Conservation (phyloP, 2,113 vertebrate species). For the Aleadryas rufinucha region DNA sequence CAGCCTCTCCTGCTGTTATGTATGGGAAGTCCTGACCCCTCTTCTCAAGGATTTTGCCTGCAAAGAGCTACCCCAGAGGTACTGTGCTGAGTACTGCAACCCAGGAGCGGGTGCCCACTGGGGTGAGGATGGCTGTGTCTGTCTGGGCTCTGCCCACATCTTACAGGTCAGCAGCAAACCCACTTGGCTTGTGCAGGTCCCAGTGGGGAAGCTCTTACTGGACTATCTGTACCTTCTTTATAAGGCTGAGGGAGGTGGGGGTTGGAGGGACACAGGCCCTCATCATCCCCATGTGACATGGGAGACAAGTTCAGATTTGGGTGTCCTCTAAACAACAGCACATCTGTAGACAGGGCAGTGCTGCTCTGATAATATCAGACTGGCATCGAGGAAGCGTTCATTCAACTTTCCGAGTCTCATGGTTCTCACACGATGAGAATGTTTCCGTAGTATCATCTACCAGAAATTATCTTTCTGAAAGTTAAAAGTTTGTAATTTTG, state of each 20-base stretch:
- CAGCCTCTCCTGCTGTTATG: background rate
- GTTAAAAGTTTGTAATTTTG: background rate
- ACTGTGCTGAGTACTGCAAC: background rate
- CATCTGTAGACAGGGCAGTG: background rate
- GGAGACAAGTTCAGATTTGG: background rate
- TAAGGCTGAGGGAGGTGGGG: background rate
- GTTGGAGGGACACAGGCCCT: background rate
- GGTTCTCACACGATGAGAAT: background rate
- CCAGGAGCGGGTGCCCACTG: fast-evolving
- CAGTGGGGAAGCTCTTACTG: background rate
- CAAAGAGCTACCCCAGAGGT: background rate
- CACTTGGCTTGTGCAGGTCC: background rate
- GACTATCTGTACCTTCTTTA: background rate
- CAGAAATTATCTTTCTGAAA: background rate
- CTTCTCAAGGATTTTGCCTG: background rate
- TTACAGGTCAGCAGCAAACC: background rate
- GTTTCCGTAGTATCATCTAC: background rate
- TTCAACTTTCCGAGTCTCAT: background rate
- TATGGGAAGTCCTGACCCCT: background rate
- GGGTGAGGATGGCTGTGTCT: fast-evolving
- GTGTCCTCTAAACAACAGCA: background rate
- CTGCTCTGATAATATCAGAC: background rate
- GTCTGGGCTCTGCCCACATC: fast-evolving
- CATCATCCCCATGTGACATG: background rate
- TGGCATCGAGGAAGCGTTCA: background rate